Conservation (phyloP, 2,113 vertebrate species). For the Vicugna pacos region DNA sequence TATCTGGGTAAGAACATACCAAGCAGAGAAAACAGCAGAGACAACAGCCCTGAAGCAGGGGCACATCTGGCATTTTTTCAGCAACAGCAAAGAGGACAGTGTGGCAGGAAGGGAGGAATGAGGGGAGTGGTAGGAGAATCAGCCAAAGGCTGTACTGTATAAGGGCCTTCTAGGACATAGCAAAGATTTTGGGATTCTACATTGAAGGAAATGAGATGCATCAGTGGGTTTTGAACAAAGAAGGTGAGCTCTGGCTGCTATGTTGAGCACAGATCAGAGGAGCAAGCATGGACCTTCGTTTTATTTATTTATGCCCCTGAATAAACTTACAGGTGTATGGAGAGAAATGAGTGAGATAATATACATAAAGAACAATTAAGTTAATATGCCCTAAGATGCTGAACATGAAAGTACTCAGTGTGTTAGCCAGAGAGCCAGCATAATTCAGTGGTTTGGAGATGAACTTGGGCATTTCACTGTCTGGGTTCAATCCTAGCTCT, state of each 20-base stretch:
- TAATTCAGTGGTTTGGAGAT: not conserved
- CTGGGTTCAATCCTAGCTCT: not conserved
- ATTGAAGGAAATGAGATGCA: not conserved
- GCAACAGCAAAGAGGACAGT: not conserved
- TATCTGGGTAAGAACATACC: not conserved
- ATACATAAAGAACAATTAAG: not conserved
- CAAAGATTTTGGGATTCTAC: not conserved
- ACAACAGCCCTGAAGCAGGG: not conserved
- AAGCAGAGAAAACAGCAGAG: not conserved
- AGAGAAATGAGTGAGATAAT: not conserved
- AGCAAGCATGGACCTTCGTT: not conserved
- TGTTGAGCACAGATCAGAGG: not conserved
- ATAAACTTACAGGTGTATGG: not conserved
- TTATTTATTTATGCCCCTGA: not conserved
- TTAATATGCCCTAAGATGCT: not conserved
- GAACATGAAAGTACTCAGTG: not conserved
- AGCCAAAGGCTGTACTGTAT: accelerated
- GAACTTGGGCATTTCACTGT: not conserved
- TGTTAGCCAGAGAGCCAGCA: not conserved
- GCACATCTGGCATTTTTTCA: not conserved
- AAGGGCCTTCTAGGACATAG: not conserved
- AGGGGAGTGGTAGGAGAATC: too few relatives aligned
- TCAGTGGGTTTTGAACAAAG: not conserved
- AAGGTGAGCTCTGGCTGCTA: not conserved
- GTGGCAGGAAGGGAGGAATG: not conserved